Base-by-base conservation (phyloP, 92 coral and sea anemone genomes). In the Epizoanthus ramosus region DNA sequence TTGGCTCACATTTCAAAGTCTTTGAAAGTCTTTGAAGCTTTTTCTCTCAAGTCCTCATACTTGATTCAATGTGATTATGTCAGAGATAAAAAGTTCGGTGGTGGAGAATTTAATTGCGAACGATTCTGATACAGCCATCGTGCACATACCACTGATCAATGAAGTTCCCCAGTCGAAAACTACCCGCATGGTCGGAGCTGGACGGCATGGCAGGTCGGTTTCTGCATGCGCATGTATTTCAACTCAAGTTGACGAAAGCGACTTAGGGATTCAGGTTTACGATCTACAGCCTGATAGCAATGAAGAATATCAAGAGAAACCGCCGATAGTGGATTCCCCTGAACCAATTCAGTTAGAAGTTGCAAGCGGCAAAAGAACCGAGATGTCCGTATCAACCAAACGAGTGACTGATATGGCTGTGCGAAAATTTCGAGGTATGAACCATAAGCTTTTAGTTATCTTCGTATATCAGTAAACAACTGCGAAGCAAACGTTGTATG, bases 371-470 rank as follows among this genome's bases (percentile, higher is more conserved):
- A 77, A 77, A 57, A 77, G 24, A n/a, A n/a, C 68, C 19, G 81
- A 76, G 47, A 77, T 77, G 82, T 77, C 82, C 1, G 17, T 59
- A 63, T 77, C 82, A 77, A 77, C 82, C 82, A 63, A 77, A 37
- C 82, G 82, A 39, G 82, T 77, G 28, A 77, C 82, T 22, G 82
- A 77, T 77, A 77, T 77, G 82, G 70, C 82, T 37, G 82, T 77
- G 82, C 82, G 82, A 61, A 77, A 77, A 77, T 77, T 77, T 45
- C 71, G 82, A 77, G 82, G 82, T 77, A 77, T 77, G 82, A 60
- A 60, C 57, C 35, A 77, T 17, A 21, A 22, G 39, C 24, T 54
- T 10, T 68, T 21, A n/a, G 68, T 39, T 77, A 77, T 41, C 31
- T 41, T 68, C 35, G 33, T 3, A 59, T 77, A 77, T 77, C 47